Base-by-base conservation (phyloP, 2,113 vertebrate species). In the Naja naja region DNA sequence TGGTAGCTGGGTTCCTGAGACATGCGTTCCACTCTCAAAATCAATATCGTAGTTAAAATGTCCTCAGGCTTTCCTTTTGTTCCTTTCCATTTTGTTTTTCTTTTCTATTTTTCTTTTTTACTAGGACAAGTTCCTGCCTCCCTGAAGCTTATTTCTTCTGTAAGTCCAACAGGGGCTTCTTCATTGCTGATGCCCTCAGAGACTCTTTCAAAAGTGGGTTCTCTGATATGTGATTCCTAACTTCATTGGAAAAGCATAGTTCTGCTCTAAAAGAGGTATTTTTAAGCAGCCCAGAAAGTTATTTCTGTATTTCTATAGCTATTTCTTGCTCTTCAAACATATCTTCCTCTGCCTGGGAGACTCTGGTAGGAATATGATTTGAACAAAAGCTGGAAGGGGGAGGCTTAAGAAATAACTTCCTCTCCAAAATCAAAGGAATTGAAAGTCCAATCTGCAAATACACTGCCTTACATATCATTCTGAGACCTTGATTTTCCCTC, bases 1-100 rank as follows among this genome's bases (percentile, higher is more conserved):
- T 49, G 27, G 60, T 27, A 1, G 16, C 43, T 90, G 94, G 58
- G 89, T 55, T 27, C 60, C 94, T 30, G 1, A n/a, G 94, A 69
- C 10, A 91, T 94, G 96, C 92, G 94, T 94, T 93, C 64, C 1
- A 23, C n/a, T 49, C 95, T 85, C 94, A 34, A 10, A 94, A 96
- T 96, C 94, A 0, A 93, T 90, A 16, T 87, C 16, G 0, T 34
- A 87, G 93, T 90, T 1, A 94, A 95, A 94, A 95, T 94, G 94
- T 95, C 96, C 95, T 58, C 1, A 12, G n/a, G 92, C 1, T 95
- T 91, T 88, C 45, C 45, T 52, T 87, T 87, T 52, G 16, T 53
- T 34, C 18, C 49, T 1, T 20, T 64, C 16, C 54, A 45, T 90
- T 47, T 43, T 45, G 49, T 43, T 27, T 53, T 20, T 8, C 0